phyloP scores from a whole-genome alignment of 92 coral and sea anemone genomes.

The Zoanthus solanderi region DNA sequence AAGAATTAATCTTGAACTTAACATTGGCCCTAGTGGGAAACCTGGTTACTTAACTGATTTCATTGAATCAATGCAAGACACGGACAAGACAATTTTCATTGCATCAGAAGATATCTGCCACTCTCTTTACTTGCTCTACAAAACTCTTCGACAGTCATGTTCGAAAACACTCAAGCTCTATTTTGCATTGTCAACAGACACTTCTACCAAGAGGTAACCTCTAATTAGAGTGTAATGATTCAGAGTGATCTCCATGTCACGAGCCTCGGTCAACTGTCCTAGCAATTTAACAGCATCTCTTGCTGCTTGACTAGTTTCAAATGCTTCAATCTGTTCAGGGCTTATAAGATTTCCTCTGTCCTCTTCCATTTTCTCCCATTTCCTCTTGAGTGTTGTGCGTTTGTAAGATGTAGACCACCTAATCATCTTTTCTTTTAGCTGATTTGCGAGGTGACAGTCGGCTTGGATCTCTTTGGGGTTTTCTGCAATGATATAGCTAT shows the following conservation, averaged over 20 bases:
- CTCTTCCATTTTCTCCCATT: slow-evolving; percentile 75
- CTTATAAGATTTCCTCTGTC: slow-evolving; percentile 45
- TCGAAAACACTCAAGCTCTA: slow-evolving; percentile 64
- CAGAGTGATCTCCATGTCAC: slow-evolving; percentile 52
- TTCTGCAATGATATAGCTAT: slow-evolving; percentile 54
- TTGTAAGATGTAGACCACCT: slow-evolving; percentile 67
- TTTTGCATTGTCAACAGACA: slow-evolving; percentile 70
- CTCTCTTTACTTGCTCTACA: slow-evolving; percentile 25
- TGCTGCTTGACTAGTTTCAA: slow-evolving; percentile 63
- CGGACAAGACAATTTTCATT: slow-evolving; percentile 16
- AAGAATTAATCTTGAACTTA: slow-evolving; percentile 48
- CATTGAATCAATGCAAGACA: slow-evolving; percentile 26
- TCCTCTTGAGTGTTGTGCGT: slow-evolving; percentile 45
- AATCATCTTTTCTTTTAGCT: slow-evolving; percentile 47
- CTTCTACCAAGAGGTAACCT: slow-evolving; percentile 60
- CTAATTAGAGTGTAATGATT: slow-evolving; percentile 52
- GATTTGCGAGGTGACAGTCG: slow-evolving; percentile 2
- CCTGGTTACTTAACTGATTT: slow-evolving; percentile 33
- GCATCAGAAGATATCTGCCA: slow-evolving; percentile 40
- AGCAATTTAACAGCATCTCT: slow-evolving; percentile 58
- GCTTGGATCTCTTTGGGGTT: slow-evolving; percentile 34
- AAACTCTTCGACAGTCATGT: slow-evolving; percentile 60
- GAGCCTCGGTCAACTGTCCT: slow-evolving; percentile 52
- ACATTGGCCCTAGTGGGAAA: slow-evolving; percentile 30
- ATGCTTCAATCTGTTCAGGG: slow-evolving; percentile 46